Conservation (phyloP, 2,113 vertebrate genomes). For the Vimba vimba region DNA sequence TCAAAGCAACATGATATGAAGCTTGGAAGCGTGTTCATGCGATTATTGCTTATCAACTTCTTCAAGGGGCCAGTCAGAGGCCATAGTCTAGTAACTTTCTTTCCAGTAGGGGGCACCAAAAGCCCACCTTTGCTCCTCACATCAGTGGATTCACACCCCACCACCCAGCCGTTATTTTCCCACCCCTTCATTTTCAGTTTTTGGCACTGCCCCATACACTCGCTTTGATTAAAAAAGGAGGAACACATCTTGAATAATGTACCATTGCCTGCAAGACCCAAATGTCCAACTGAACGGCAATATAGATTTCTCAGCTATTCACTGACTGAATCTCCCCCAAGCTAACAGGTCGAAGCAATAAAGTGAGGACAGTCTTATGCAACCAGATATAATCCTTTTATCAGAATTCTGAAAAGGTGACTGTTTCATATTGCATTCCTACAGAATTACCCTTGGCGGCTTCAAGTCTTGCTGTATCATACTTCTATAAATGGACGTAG, state of each 20-base stretch:
- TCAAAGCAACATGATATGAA: background rate
- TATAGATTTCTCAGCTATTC: conserved; percentile 54
- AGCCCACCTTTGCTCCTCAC: conserved; percentile 8
- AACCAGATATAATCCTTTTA: conserved; percentile 21
- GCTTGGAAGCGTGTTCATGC: background rate
- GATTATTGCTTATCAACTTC: background rate
- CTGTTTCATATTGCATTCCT: conserved; percentile 24
- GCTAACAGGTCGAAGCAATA: conserved; percentile 44
- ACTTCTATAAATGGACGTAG: background rate
- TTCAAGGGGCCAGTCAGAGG: background rate
- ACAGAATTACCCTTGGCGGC: conserved; percentile 9
- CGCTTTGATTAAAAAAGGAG: conserved; percentile 43
- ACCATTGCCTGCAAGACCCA: conserved; percentile 53
- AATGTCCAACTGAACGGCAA: conserved; percentile 40
- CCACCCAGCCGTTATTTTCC: background rate
- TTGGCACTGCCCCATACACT: conserved; percentile 12
- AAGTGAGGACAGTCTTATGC: conserved; percentile 32
- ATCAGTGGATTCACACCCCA: background rate
- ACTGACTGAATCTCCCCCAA: conserved; percentile 34
- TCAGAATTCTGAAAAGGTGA: conserved; percentile 22
- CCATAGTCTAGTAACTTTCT: background rate
- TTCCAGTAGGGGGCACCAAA: conserved; percentile 68
- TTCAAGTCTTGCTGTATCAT: background rate
- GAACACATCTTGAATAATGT: conserved; percentile 58
- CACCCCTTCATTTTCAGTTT: conserved; percentile 24